Base-by-base conservation (phyloP, 2,797 vertebrate species). In the Pipistrellus kuhlii region DNA sequence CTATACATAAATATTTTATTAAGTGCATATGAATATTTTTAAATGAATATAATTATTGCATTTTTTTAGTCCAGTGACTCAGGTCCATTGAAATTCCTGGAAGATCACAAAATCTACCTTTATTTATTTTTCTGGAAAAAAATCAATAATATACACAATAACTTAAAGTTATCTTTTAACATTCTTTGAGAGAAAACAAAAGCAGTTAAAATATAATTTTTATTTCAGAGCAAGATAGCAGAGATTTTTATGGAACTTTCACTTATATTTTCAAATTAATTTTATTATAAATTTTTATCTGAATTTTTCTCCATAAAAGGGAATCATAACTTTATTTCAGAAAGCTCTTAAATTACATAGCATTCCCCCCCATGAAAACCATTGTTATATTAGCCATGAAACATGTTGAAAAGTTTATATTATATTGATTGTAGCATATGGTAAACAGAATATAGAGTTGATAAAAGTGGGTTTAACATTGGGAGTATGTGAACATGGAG, bases 311-410 rank as follows among this genome's bases (percentile, higher is more conserved):
- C 30, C 18, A 21, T 53, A 35, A 90, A 66, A 87, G 48, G 46
- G 66, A 94, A 78, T 73, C 3, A 14, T 73, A 76, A 78, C 53
- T 85, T 76, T 76, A 57, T 87, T 94, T 85, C 41, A 95, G 44
- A 90, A 89, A 66, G 57, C 4, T 32, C 7, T 85, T 93, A 48
- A 57, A 25, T 91, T 59, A 12, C 35, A 66, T 77, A 27, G 32
- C 72, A 14, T 57, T 68, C 85, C 77, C 62, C 35, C 21, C 82
- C 77, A 13, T 84, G 51, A 64, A 81, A 85, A 55, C 71, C 6
- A 48, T 81, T 11, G 68, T 93, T 32, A 71, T 51, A 46, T 62
- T 59, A 57, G 13, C 55, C 30, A 87, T 88, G 32, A 95, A 73
- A 51, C 4, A 10, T 62, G 38, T 88, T 90, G 25, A 78, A 72